Evolutionary conservation across 2,888 invertebrate genomes (phyloP), one percentile per base, ranked within the genome.

Genomic region (Synergus umbraculus): DNA sequence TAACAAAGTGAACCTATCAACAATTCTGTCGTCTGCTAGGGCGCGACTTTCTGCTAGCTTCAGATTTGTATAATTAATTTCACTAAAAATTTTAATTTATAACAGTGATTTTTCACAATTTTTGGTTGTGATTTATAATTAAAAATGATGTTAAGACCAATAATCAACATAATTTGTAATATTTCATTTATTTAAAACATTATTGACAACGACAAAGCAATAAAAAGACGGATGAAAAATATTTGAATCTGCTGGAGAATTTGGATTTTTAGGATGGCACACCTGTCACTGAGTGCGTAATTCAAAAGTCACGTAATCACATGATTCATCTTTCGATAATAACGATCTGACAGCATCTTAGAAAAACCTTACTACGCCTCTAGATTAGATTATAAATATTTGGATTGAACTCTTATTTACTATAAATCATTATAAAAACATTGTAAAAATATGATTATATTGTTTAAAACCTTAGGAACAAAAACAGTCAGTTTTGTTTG

Each of bases 301-400:
- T 60, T 60, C 22, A 60, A 60, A 60, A 60, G 22, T 54, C 60
- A 60, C 60, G 60, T 60, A 60, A 60, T 60, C 60, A 22, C 18
- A 60, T 60, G 60, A 60, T 60, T 60, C 60, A 60, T 22, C 22
- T 22, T 12, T 60, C 12, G 22, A 60, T 60, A 60, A 15, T 60
- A 60, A 60, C 18, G 18, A 60, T 60, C 4, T 60, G 22, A 60
- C 22, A 60, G 60, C 10, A 29, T 13, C 8, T 60, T 22, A 4
- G 22, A 4, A 60, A 8, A 60, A 60, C 12, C 22, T 60, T 12
- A 60, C 22, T 60, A 4, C 60, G 60, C 60, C 22, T 60, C 18
- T 60, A 5, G 60, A 10, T 12, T 22, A 29, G 22, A 8, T 46
- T 1, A 60, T 60, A n/a, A 60, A 22, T 60, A 22, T 60, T 0